Percentiles rank a stretch among this genome's conserved stretches.
phyloP scores from a whole-genome alignment of 2,113 vertebrate species.

The Eolophus roseicapilla region DNA sequence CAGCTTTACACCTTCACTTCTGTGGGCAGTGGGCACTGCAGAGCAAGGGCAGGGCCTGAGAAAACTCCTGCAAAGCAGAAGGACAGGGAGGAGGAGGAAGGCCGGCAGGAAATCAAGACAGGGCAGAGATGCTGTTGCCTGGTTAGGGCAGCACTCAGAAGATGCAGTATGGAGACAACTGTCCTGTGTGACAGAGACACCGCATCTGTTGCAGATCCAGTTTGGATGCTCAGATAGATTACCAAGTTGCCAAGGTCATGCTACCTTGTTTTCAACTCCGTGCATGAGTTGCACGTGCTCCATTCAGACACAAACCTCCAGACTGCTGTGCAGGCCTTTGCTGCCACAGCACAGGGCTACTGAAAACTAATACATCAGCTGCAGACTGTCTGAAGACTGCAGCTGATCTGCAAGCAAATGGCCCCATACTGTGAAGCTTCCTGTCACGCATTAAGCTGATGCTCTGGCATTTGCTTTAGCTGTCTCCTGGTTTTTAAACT shows the following conservation, averaged over 20 bases:
- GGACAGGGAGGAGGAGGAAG: not conserved
- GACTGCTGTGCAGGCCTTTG: not conserved
- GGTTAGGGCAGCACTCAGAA: not conserved
- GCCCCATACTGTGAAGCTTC: not conserved
- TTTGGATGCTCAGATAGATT: not conserved
- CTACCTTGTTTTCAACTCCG: not conserved
- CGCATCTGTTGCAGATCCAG: accelerated
- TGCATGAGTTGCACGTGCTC: not conserved
- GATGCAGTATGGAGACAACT: not conserved
- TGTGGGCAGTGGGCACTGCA: not conserved
- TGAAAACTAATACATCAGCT: not conserved
- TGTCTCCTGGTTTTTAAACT: not conserved
- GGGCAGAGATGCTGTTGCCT: not conserved
- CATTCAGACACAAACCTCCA: not conserved
- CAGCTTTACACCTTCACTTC: not conserved
- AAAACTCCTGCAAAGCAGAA: not conserved
- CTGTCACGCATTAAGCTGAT: not conserved
- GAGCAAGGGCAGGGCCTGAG: accelerated
- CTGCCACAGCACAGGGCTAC: not conserved
- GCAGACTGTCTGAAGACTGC: not conserved
- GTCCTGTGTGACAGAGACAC: not conserved
- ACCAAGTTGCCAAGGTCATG: not conserved
- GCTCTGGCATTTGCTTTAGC: not conserved
- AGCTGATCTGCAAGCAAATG: not conserved
- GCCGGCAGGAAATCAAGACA: not conserved